phyloP scores from a whole-genome alignment of 2,888 invertebrate genomes.

The Pristionchus arcanus region DNA sequence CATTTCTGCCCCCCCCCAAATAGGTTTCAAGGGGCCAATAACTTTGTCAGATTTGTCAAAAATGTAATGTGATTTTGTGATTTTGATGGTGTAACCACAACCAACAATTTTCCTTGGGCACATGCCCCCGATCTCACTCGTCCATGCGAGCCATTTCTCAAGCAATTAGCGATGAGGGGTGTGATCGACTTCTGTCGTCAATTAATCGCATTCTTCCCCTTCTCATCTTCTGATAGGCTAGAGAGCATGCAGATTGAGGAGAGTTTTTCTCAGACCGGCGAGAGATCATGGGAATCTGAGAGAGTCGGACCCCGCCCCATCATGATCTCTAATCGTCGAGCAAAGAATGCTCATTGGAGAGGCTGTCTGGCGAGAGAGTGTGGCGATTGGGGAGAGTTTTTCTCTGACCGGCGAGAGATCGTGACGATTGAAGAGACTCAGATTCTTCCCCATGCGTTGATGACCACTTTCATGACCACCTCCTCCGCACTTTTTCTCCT shows the following conservation, averaged over 20 bases:
- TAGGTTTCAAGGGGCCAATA: too few species aligned
- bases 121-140: not conserved
- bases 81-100: too few species aligned
- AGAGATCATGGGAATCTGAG: not conserved
- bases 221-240: not conserved
- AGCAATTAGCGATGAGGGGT: not conserved
- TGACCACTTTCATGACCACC: slow-evolving; percentile 21
- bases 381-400: not conserved
- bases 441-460: not conserved
- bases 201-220: not conserved
- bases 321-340: too few species aligned
- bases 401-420: not conserved
- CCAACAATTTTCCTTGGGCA: too few species aligned
- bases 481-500: not conserved
- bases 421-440: not conserved
- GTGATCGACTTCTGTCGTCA: not conserved
- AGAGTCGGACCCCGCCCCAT: not conserved
- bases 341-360: too few species aligned
- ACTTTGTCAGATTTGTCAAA: too few species aligned
- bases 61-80: too few species aligned
- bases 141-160: not conserved
- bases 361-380: not conserved
- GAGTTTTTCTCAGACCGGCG: not conserved
- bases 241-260: not conserved
- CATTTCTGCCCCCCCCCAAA: too few species aligned